Conservation (phyloP, 1,140 invertebrate species). For the Drosophila leontia region DNA sequence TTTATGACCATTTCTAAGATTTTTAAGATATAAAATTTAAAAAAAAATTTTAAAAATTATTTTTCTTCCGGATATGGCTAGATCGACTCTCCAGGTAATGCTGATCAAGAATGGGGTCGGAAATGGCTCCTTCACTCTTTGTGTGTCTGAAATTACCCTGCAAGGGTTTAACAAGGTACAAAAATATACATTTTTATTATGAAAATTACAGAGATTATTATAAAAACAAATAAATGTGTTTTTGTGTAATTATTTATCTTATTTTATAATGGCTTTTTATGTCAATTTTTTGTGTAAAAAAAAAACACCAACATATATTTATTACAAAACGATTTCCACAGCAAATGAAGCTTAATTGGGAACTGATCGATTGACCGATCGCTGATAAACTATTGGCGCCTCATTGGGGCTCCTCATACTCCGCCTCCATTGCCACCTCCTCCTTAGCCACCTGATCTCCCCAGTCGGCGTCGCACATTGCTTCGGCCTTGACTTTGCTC, state of each 20-base stretch:
- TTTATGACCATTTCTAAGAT: too few species aligned
- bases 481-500: slow-evolving; percentile 33
- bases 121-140: not conserved
- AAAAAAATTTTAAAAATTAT: too few species aligned
- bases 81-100: too few species aligned
- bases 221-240: not conserved
- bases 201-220: not conserved
- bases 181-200: slow-evolving; percentile 9
- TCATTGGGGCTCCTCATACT: not conserved
- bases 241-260: not conserved
- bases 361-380: slow-evolving; percentile 29
- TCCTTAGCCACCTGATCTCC: slow-evolving; percentile 21
- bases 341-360: slow-evolving; percentile 25
- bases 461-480: slow-evolving; percentile 13
- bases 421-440: not conserved
- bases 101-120: too few species aligned
- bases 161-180: too few species aligned
- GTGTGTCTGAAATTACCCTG: too few species aligned
- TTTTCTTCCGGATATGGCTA: too few species aligned
- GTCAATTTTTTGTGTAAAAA: slow-evolving; percentile 1
- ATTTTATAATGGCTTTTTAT: slow-evolving; percentile 5
- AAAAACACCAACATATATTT: slow-evolving; percentile 1
- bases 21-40: too few species aligned
- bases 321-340: not conserved
- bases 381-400: slow-evolving; percentile 34